Conservation (phyloP, 2,113 vertebrate genomes). For the Menidia beryllina region DNA sequence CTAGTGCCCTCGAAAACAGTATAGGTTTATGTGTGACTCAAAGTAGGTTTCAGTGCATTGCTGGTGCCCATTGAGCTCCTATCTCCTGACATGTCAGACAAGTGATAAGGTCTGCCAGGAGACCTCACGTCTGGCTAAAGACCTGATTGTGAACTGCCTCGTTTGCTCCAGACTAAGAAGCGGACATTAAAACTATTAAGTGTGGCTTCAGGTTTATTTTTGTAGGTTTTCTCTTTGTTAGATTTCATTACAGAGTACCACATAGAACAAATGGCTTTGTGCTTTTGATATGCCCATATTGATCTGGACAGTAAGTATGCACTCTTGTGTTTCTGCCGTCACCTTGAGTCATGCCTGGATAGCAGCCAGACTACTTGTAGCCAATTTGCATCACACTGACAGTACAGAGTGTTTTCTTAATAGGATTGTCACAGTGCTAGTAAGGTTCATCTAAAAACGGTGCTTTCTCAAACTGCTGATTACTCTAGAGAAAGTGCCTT, state of each 20-base stretch:
- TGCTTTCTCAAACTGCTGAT: constrained; percentile 71
- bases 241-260: constrained; percentile 55
- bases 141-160: constrained; percentile 39
- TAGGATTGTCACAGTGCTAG: constrained; percentile 77
- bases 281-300: constrained; percentile 62
- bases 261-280: constrained; percentile 61
- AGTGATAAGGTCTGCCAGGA: constrained; percentile 41
- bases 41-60: constrained; percentile 21
- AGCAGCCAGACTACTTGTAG: constrained; percentile 75
- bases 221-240: constrained; percentile 35
- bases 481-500: constrained; percentile 59
- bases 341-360: constrained; percentile 82
- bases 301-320: constrained; percentile 72
- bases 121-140: constrained; percentile 39
- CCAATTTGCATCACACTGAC: constrained; percentile 78
- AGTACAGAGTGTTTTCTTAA: constrained; percentile 77
- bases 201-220: constrained; percentile 15
- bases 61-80: constrained; percentile 26
- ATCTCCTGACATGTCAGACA: constrained; percentile 39
- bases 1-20: constrained; percentile 10
- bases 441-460: constrained; percentile 68
- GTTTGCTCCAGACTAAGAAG: constrained; percentile 50
- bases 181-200: constrained; percentile 2
- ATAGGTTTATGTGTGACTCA: background rate
- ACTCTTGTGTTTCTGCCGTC: constrained; percentile 65